Base-by-base conservation (phyloP, 2,888 invertebrate species). In the Hyposoter didymator region DNA sequence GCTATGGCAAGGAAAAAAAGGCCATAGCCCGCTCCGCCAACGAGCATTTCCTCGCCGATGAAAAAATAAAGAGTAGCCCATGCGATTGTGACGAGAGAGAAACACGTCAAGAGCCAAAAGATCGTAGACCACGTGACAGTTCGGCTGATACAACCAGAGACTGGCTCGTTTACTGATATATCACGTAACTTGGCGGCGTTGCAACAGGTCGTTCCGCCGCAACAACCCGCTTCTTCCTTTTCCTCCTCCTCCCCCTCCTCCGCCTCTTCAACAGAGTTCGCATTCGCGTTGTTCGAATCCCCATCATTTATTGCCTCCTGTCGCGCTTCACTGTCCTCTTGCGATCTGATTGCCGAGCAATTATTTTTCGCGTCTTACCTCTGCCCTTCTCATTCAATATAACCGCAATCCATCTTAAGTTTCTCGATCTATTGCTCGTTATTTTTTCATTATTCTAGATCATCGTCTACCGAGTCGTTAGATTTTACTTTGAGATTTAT, bases 1-100 rank as follows among this genome's bases (percentile, higher is more conserved):
- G 87, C 88, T 19, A 92, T 49, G 2, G 91, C 64, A n/a, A 93
- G 84, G 28, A 86, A 3, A 78, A 90, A 89, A 0, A 93, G 88
- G 6, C 92, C 92, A 66, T 91, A 92, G 0, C 90, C 59, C 0
- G 59, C 82, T 19, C 91, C 92, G 0, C 88, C 89, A 1, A 93
- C 93, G 3, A 91, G 76, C 88, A 93, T 90, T 10, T 83, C 69
- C 0, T 91, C 86, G 6, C 91, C 92, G 17, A 92, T 74, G 10
- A 92, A 73, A 59, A 91, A 90, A 67, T 90, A 93, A 12, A 92
- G 55, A 1, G 86, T 85, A 0, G 84, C 73, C 90, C 92, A 93
- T 17, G 80, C 35, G 73, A 91, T 82, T 6, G 87, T 0, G 2
- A 84, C 55, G 3, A 92, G 66, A 2, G 64, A 74, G 0, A 66